Base-by-base conservation (phyloP, 2,888 invertebrate species). In the Cyclophora albipunctata region DNA sequence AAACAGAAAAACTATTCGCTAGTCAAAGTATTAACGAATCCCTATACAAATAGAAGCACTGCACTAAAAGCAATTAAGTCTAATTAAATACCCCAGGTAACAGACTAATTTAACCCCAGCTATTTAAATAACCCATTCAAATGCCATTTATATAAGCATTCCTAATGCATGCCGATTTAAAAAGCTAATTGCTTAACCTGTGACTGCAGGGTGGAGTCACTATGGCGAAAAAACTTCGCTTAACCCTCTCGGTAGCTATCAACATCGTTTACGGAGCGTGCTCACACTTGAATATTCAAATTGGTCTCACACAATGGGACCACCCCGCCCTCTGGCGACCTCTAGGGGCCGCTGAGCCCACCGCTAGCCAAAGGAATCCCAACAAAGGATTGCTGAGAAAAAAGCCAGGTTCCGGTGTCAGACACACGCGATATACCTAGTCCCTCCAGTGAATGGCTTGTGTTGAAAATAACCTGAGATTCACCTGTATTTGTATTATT, bases 271-370 rank as follows among this genome's bases (percentile, higher is more conserved):
- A 72, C 71, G 61, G 69, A 71, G 65, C 74, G 71, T 73, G 72
- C 71, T 73, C 71, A 75, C 75, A 75, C 81, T 82, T 80, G 78
- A 78, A 81, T 83, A 84, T 84, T 84, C 78, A 84, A 83, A 84
- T 82, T 75, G 75, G 71, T 69, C 63, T 64, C 54, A 69, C 72
- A 82, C 79, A 81, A 80, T 78, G 65, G 71, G 64, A 63, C 63
- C 64, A 46, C 51, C 53, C 58, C 54, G 54, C 54, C 60, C 59
- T 55, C 59, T 53, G 55, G 62, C 53, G 53, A 62, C 62, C 63
- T 60, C 63, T 55, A 52, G 62, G 62, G 67, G 63, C 66, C 60
- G 64, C 66, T 66, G 65, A 66, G 20, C 67, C 67, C 69, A 63
- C 55, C 52, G 55, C 56, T 60, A 60, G 60, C 63, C 60, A 68